phyloP scores from a whole-genome alignment of 2,888 invertebrate genomes.

The Nyleta sp. region DNA sequence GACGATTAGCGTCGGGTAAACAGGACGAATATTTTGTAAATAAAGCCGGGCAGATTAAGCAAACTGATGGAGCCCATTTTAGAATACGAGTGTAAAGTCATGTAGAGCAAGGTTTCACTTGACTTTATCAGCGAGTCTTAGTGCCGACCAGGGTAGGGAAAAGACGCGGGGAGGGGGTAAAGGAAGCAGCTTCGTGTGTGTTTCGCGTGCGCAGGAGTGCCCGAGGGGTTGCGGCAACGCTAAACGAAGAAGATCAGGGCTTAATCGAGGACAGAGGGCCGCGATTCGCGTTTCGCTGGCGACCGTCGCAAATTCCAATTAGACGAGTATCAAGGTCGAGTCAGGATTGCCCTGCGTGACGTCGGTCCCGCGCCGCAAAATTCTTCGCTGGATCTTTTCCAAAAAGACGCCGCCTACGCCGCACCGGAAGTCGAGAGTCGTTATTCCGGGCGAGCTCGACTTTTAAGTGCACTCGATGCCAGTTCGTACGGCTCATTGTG shows the following conservation, averaged over 20 bases:
- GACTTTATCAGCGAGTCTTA: constrained; percentile 47
- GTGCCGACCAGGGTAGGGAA: constrained; percentile 16
- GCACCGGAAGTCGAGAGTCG: constrained; percentile 43
- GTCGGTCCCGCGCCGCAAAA: constrained; percentile 37
- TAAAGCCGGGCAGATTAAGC: constrained; percentile 27
- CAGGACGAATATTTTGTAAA: constrained; percentile 38
- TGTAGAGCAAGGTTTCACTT: constrained; percentile 56
- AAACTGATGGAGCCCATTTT: constrained; percentile 38
- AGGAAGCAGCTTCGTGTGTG: constrained; percentile 11
- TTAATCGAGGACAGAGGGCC: constrained; percentile 56
- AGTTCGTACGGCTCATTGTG: constrained; percentile 51
- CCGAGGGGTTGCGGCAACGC: constrained; percentile 47
- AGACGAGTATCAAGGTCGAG: constrained; percentile 73
- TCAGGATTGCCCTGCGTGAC: constrained; percentile 43
- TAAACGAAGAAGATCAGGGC: constrained; percentile 32
- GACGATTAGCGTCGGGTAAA: constrained; percentile 15
- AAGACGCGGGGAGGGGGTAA: constrained; percentile 1
- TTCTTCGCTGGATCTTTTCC: constrained; percentile 64
- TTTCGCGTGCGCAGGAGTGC: constrained; percentile 50
- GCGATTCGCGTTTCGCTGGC: constrained; percentile 64
- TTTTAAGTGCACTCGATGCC: constrained; percentile 56
- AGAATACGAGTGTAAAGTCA: constrained; percentile 44
- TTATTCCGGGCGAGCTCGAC: constrained; percentile 51
- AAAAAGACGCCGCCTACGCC: constrained; percentile 37
- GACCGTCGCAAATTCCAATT: constrained; percentile 73